Percentiles rank a stretch among this genome's conserved stretches.
Evolutionary conservation across 1,140 invertebrate species (phyloP).

Genomic region (Stegodyphus mimosarum): DNA sequence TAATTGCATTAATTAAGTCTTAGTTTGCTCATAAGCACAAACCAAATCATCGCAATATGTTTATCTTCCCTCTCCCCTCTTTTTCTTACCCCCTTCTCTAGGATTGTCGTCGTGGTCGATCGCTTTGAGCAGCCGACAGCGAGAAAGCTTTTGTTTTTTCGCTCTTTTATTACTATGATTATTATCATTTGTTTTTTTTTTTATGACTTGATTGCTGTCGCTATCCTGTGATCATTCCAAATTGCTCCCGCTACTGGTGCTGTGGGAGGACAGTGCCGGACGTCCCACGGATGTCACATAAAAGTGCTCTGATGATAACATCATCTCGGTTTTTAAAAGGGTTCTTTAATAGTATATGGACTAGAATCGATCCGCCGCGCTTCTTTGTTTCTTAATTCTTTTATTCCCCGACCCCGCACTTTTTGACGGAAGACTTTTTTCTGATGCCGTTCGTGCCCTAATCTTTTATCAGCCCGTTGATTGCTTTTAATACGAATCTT

Average conservation of each 20-base stretch:
- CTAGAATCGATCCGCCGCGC: background rate
- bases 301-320: background rate
- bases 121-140: background rate
- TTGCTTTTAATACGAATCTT: background rate
- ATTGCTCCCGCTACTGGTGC: background rate
- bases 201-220: constrained; percentile 1
- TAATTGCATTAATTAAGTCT: too few species aligned
- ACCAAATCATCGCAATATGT: background rate
- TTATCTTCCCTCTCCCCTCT: background rate
- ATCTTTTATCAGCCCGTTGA: background rate
- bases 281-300: background rate
- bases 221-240: background rate
- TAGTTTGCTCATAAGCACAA: too few species aligned
- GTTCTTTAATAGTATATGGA: background rate
- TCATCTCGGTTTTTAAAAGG: background rate
- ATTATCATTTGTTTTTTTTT: background rate
- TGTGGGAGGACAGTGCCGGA: background rate
- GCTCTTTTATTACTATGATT: background rate
- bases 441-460: background rate
- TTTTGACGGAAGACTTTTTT: background rate
- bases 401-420: background rate
- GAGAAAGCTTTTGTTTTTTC: background rate
- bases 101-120: background rate
- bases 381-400: background rate
- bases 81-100: background rate